Evolutionary conservation across 2,113 vertebrate species (phyloP), one percentile per base, ranked within the genome.

Genomic region (Myiozetetes cayanensis): DNA sequence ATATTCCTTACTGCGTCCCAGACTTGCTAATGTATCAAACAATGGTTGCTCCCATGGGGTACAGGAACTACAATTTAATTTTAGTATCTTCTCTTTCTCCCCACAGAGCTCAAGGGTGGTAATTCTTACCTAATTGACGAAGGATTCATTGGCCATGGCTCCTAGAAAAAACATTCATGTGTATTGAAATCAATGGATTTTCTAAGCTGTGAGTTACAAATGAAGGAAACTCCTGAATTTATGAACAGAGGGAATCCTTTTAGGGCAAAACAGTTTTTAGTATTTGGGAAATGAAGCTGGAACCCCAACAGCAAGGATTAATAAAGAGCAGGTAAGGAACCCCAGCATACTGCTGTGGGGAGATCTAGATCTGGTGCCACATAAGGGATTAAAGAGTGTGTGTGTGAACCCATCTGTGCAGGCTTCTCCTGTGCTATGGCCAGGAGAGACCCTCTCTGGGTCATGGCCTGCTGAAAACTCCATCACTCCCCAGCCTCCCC

Each of bases 331-430:
- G 46, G 15, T 10, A 62, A 49, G 18, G 14, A 93, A 59, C 8
- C 14, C 20, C 12, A 39, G 13, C 0, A 0, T 19, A 14, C 9
- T 10, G 25, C 12, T 62, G 25, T 31, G 17, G 5, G 12, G 53
- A 93, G 47, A 30, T n/a, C 7, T 30, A 39, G 8, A 53, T 31
- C 43, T 70, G 15, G 22, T 35, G 16, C 3, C n/a, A 43, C 6
- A 16, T 1, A 0, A 28, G 20, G 28, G 4, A 35, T 65, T 79
- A 49, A n/a, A 61, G 30, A 33, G 7, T 9, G 19, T 25, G 2
- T 41, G 55, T 44, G 21, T 65, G 44, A 63, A 62, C 22, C 8
- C 44, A 37, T 17, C 53, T 21, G 1, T 53, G 8, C 49, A 47
- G 20, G 7, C 27, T 73, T 70, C 70, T 87, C 16, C 61, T 39